Evolutionary conservation across 2,797 vertebrate genomes (phyloP).

Genomic region (Sebastes matsubarae): DNA sequence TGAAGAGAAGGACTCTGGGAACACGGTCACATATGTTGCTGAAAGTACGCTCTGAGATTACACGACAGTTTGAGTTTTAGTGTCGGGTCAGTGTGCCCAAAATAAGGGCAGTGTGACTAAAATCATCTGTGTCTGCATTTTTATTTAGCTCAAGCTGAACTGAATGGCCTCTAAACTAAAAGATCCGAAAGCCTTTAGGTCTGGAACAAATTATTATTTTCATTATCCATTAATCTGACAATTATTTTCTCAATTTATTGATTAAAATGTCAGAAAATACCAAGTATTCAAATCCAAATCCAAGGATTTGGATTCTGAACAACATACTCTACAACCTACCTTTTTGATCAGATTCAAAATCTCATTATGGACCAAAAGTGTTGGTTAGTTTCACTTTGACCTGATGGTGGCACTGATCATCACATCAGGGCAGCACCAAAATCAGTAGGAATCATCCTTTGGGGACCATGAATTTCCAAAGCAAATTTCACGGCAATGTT

Average conservation of each 20-base stretch:
- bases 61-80: background rate
- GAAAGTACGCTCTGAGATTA: background rate
- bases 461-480: background rate
- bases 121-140: background rate
- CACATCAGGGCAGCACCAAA: background rate
- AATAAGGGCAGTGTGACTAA: background rate
- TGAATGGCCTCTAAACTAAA: background rate
- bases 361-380: background rate
- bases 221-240: background rate
- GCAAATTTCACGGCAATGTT: background rate
- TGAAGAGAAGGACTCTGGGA: background rate
- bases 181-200: background rate
- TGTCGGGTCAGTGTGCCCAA: background rate
- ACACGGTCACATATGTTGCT: slow-evolving; percentile 37
- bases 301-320: no score
- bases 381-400: no score
- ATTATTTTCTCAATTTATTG: background rate
- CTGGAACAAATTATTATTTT: background rate
- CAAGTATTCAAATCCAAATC: background rate
- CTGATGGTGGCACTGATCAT: background rate
- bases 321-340: no score
- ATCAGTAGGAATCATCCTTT: background rate
- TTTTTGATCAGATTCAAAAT: no score
- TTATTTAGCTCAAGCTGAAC: background rate
- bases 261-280: background rate